A percentile compares a stretch with the other conserved stretches of the same genome.
phyloP scores from a whole-genome alignment of 2,113 vertebrate genomes.

The Taxidea taxus region DNA sequence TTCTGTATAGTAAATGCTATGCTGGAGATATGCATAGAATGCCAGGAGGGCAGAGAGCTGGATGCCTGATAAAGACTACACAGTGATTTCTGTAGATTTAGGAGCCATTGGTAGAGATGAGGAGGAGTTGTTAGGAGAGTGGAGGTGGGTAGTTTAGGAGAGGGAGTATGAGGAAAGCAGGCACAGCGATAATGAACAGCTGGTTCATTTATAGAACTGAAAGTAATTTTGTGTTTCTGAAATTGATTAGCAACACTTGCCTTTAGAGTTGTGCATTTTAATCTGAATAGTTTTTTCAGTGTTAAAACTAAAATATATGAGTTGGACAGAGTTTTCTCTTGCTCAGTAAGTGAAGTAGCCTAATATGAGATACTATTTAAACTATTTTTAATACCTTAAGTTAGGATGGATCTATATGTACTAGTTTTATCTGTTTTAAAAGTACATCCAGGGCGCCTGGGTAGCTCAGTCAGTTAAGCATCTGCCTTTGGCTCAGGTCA shows the following conservation, averaged over 20 bases:
- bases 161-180: neutral
- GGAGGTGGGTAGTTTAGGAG: neutral
- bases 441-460: neutral
- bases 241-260: neutral
- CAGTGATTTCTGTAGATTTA: neutral
- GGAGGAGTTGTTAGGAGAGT: neutral
- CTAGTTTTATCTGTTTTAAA: neutral
- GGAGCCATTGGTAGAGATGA: neutral
- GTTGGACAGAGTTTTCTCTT: conserved; percentile 12
- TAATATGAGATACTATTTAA: neutral
- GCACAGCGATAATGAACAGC: neutral
- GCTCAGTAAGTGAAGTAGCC: neutral
- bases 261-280: neutral
- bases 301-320: neutral
- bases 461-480: no score
- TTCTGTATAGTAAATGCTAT: neutral
- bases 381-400: neutral
- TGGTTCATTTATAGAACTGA: neutral
- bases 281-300: neutral
- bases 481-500: no score
- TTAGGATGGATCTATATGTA: neutral
- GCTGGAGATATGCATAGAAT: neutral
- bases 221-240: neutral
- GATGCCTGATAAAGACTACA: neutral
- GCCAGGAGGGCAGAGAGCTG: neutral